Evolutionary conservation across 2,113 vertebrate species (phyloP).

Genomic region (Myrmophylax atrothorax): DNA sequence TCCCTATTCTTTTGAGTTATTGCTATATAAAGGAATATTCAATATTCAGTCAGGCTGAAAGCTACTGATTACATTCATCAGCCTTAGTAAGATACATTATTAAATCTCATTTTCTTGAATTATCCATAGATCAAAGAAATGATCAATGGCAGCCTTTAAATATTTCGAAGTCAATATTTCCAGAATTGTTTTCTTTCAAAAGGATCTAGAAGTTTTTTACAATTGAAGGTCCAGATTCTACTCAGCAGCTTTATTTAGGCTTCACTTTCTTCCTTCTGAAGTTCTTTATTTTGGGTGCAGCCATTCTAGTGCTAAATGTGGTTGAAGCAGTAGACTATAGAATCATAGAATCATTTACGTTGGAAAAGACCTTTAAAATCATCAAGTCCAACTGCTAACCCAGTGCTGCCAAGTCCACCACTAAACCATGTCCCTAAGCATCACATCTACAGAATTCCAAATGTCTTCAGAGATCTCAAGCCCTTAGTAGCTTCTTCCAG

Average conservation of each 20-base stretch:
- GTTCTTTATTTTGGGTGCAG: neutral
- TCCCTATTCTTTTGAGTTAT: slow-evolving; percentile 23
- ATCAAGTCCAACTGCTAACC: neutral
- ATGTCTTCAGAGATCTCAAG: neutral
- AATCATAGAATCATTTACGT: neutral
- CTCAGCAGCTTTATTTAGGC: neutral
- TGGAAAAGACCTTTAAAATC: neutral
- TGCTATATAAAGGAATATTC: neutral
- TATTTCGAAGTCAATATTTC: slow-evolving; percentile 30
- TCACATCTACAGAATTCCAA: neutral
- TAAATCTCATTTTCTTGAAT: slow-evolving; percentile 29
- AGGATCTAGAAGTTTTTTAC: neutral
- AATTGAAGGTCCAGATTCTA: neutral
- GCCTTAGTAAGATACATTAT: slow-evolving; percentile 19
- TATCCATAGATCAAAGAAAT: slow-evolving; percentile 20
- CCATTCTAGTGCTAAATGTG: neutral
- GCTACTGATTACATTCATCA: slow-evolving; percentile 21
- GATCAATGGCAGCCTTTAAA: slow-evolving; percentile 21
- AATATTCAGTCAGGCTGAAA: slow-evolving; percentile 45
- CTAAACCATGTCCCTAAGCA: neutral
- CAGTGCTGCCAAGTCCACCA: neutral
- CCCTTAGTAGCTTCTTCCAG: neutral
- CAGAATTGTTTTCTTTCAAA: neutral
- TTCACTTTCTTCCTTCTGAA: neutral
- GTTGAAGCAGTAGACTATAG: neutral